A percentile compares a stretch with the other conserved stretches of the same genome.
These are phyloP conservation scores for Philereme transversata DNA, from an alignment of 2,888 invertebrate genomes.

Conservation along the genomic window DNA sequence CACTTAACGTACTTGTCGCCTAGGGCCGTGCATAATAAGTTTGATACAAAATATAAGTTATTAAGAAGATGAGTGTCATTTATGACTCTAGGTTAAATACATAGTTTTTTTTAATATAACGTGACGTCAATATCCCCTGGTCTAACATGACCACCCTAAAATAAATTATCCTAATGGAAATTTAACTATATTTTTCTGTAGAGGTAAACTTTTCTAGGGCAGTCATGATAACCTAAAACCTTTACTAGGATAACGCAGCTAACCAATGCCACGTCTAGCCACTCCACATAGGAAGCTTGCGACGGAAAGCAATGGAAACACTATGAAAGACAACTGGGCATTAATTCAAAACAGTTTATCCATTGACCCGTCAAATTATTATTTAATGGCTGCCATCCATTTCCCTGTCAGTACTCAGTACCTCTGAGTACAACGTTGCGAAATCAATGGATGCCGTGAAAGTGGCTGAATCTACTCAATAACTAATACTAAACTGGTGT, in stretches of 20 bases:
- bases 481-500: slow-evolving; percentile 17
- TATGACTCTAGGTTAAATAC: too few relatives aligned
- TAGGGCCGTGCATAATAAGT: slow-evolving; percentile 29
- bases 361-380: slow-evolving; percentile 25
- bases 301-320: background rate
- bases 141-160: too few relatives aligned
- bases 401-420: slow-evolving; percentile 13
- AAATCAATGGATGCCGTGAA: slow-evolving; percentile 23
- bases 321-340: slow-evolving; percentile 1
- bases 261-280: too few relatives aligned
- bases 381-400: slow-evolving; percentile 20
- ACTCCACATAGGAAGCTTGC: too few relatives aligned
- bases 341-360: slow-evolving; percentile 22
- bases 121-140: too few relatives aligned
- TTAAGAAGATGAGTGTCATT: background rate
- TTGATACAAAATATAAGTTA: slow-evolving; percentile 20
- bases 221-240: too few relatives aligned
- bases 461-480: slow-evolving; percentile 23
- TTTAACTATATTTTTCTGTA: too few relatives aligned
- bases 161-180: too few relatives aligned
- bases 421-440: slow-evolving; percentile 10
- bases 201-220: too few relatives aligned
- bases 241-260: too few relatives aligned
- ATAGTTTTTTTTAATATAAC: too few relatives aligned
- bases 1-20: slow-evolving; percentile 35